Conservation (phyloP, 2,113 vertebrate species). For the Peromyscus polionotus region DNA sequence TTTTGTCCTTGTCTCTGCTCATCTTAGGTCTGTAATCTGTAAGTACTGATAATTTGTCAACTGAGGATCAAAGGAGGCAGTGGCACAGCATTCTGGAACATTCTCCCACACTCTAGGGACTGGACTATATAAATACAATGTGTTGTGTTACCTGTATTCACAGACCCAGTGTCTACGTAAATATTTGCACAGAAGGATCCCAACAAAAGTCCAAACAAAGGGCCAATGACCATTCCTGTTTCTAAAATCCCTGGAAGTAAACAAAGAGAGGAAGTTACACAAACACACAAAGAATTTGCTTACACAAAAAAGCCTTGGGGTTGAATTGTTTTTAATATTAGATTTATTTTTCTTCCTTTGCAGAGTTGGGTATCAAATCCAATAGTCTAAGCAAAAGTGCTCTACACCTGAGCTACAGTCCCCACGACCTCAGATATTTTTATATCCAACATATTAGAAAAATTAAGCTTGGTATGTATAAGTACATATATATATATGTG, state of each 20-base stretch:
- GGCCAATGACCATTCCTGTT: constrained; percentile 92
- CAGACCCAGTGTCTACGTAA: constrained; percentile 94
- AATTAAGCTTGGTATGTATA: background rate
- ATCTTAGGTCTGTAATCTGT: background rate
- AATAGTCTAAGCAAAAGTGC: background rate
- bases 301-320: background rate
- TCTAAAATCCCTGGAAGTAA: constrained; percentile 92
- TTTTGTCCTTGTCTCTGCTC: background rate
- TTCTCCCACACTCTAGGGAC: background rate
- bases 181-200: constrained; percentile 93
- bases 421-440: background rate
- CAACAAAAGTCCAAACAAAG: constrained; percentile 93
- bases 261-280: background rate
- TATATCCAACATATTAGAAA: background rate
- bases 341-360: too few species aligned
- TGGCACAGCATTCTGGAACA: background rate
- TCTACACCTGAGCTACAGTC: background rate
- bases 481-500: background rate
- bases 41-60: background rate
- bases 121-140: background rate
- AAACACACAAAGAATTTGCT: background rate
- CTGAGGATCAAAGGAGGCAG: background rate
- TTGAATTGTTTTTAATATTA: background rate
- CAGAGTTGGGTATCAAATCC: background rate
- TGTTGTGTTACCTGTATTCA: constrained; percentile 91